phyloP scores from a whole-genome alignment of 2,113 vertebrate genomes.

The Cinclus mexicanus region DNA sequence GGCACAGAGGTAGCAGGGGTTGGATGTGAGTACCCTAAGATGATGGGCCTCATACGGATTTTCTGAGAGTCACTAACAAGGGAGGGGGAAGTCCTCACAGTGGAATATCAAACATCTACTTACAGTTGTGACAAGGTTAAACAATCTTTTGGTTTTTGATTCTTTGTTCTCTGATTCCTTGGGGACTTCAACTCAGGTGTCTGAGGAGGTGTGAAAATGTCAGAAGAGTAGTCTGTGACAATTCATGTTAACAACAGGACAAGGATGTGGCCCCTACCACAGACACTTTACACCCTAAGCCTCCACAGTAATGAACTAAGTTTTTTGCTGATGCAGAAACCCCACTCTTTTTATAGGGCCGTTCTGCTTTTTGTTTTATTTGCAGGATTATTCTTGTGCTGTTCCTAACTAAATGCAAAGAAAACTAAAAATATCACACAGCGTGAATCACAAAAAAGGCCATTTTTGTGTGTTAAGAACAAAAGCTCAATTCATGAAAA shows the following conservation, averaged over 20 bases:
- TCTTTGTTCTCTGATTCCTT: not conserved
- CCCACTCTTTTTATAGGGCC: not conserved
- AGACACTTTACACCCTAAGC: not conserved
- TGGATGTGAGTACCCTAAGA: not conserved
- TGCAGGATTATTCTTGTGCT: not conserved
- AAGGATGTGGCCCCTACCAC: not conserved
- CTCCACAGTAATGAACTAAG: not conserved
- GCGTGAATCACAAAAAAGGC: not conserved
- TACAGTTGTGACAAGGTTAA: not conserved
- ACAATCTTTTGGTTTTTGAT: not conserved
- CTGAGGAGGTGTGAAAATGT: not conserved
- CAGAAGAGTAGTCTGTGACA: not conserved
- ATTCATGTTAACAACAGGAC: not conserved
- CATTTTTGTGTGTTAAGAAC: slow-evolving; percentile 2
- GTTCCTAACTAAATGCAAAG: not conserved
- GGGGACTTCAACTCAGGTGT: not conserved
- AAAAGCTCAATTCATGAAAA: slow-evolving; percentile 45
- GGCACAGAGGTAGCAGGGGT: not conserved
- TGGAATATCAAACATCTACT: not conserved
- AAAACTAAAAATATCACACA: not conserved
- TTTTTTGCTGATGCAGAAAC: not conserved
- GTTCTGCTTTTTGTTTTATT: not conserved
- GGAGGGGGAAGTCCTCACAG: not conserved
- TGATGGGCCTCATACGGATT: not conserved
- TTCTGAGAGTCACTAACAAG: not conserved